Percentiles rank a stretch among this genome's conserved stretches.
These are phyloP conservation scores for Pseudomyrmex cubaensis DNA, from an alignment of 1,140 invertebrate genomes.

Conservation along the genomic window DNA sequence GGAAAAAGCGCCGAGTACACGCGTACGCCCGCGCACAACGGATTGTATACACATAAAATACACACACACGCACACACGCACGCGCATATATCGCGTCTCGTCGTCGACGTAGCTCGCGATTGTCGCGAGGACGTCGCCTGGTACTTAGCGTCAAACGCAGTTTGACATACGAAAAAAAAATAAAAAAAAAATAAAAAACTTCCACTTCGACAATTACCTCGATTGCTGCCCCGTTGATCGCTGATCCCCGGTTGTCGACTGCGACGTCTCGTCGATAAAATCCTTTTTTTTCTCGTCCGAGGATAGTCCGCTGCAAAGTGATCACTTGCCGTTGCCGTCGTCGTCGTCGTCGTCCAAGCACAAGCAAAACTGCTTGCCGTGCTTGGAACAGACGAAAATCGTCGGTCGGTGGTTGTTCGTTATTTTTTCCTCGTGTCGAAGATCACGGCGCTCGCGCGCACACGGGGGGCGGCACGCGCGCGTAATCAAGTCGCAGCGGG, in stretches of 20 bases:
- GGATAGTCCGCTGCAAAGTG: neutral
- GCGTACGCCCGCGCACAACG: neutral
- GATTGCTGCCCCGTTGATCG: conserved; percentile 11
- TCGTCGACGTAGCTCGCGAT: conserved; percentile 8
- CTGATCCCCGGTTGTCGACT: neutral
- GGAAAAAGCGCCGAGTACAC: neutral
- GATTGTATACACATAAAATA: neutral
- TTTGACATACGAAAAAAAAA: neutral
- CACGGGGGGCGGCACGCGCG: conserved; percentile 30
- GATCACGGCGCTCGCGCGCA: conserved; percentile 15
- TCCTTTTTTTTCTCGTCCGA: conserved; percentile 3
- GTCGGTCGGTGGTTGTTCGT: conserved; percentile 26
- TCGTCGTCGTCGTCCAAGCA: neutral
- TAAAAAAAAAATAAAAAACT: no score
- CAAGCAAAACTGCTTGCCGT: conserved; percentile 38
- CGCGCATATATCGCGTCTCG: neutral
- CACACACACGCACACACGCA: neutral
- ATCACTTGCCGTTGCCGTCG: conserved; percentile 7
- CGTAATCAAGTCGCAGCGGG: conserved; percentile 43
- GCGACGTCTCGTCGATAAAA: conserved; percentile 14
- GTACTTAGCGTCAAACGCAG: neutral
- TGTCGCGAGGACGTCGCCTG: neutral
- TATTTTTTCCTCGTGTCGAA: conserved; percentile 7
- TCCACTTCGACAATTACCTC: conserved; percentile 14
- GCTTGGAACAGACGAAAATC: neutral